Conservation (phyloP, 2,797 vertebrate species). For the Hipposideros larvatus region DNA sequence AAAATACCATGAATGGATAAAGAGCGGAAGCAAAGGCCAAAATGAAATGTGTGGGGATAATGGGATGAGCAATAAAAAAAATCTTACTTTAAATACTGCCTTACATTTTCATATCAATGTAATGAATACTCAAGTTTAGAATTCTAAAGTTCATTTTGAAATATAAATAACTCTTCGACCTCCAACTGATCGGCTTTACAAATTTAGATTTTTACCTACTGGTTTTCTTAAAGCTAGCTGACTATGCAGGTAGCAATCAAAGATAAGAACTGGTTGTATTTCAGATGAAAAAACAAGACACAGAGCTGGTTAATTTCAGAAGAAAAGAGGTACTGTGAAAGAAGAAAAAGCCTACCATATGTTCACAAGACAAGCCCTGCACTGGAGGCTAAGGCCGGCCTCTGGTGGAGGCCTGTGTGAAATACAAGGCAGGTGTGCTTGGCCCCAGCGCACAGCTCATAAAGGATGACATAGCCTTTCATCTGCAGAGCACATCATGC, state of each 20-base stretch:
- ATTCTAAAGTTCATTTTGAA: neutral
- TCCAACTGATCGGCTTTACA: conserved; percentile 48
- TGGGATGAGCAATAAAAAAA: neutral
- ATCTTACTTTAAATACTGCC: neutral
- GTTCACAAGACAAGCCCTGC: neutral
- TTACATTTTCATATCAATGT: neutral
- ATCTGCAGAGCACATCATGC: neutral
- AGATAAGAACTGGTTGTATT: neutral
- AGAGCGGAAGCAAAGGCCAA: neutral
- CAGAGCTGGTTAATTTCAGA: neutral
- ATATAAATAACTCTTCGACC: neutral
- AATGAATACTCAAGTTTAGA: neutral
- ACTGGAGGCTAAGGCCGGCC: neutral
- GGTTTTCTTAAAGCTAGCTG: conserved; percentile 31
- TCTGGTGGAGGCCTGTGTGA: neutral
- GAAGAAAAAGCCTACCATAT: neutral
- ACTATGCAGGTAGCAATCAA: conserved; percentile 10
- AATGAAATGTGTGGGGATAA: neutral
- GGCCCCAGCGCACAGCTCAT: neutral
- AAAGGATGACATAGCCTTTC: neutral
- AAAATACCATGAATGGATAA: neutral
- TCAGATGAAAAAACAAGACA: neutral
- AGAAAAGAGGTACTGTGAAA: neutral
- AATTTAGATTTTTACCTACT: neutral
- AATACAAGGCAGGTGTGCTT: neutral